Conservation (phyloP, 2,888 invertebrate genomes). For the Andrena chrysosceles region DNA sequence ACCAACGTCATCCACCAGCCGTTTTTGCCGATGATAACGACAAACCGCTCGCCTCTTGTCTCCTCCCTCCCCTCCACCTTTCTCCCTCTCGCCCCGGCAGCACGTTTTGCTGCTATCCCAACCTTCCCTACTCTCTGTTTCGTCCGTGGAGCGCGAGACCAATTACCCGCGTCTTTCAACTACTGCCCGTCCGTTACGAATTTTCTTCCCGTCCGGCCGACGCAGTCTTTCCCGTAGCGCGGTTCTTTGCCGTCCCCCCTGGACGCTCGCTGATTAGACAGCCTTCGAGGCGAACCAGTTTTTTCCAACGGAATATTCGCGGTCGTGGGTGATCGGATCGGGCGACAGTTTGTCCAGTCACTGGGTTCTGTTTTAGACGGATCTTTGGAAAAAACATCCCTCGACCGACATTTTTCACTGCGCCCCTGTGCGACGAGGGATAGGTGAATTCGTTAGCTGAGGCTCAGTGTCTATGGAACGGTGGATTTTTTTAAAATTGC, state of each 20-base stretch:
- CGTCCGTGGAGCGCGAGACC: slow-evolving; percentile 63
- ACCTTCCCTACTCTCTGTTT: slow-evolving; percentile 36
- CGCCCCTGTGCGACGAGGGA: not conserved
- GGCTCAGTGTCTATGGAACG: no score
- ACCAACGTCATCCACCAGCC: slow-evolving; percentile 56
- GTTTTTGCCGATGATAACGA: slow-evolving; percentile 72
- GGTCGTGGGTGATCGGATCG: slow-evolving; percentile 25
- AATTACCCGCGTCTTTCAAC: slow-evolving; percentile 60
- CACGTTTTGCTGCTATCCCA: not conserved
- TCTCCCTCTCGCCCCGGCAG: not conserved
- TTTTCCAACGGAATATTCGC: slow-evolving; percentile 22
- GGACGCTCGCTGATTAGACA: slow-evolving; percentile 40
- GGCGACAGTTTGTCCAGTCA: not conserved
- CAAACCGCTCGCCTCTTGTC: slow-evolving; percentile 54
- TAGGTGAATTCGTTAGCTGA: no score
- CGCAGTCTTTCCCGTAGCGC: slow-evolving; percentile 13
- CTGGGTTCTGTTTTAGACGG: not conserved
- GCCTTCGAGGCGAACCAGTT: slow-evolving; percentile 30
- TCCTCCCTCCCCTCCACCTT: not conserved
- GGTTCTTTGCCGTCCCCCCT: slow-evolving; percentile 17
- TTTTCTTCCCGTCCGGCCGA: slow-evolving; percentile 37
- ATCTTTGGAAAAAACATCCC: not conserved
- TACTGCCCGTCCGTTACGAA: slow-evolving; percentile 17
- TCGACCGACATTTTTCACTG: not conserved
- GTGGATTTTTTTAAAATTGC: no score